phyloP scores from a whole-genome alignment of 2,113 vertebrate genomes.

The Channa argus region DNA sequence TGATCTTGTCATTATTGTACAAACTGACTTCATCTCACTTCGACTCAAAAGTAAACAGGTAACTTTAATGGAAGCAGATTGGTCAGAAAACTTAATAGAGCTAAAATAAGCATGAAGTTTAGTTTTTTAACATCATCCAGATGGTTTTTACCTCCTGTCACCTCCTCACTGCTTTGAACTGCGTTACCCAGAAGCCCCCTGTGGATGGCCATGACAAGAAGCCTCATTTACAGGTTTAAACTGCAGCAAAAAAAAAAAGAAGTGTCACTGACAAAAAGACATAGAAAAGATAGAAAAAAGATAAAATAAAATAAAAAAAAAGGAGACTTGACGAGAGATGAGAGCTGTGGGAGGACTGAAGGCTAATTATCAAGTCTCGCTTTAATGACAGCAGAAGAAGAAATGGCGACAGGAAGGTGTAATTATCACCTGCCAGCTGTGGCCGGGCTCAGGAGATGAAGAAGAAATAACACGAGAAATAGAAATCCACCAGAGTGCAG shows the following conservation, averaged over 20 bases:
- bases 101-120: no score
- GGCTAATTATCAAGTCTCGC: slow-evolving; percentile 27
- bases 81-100: no score
- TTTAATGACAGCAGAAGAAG: background rate
- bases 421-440: slow-evolving; percentile 42
- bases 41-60: no score
- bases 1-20: no score
- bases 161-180: background rate
- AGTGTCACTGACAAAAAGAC: background rate
- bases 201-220: slow-evolving; percentile 14
- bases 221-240: slow-evolving; percentile 32
- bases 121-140: no score
- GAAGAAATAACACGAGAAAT: background rate
- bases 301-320: background rate
- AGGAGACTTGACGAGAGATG: background rate
- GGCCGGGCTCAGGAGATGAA: background rate
- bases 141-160: background rate
- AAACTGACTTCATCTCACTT: no score
- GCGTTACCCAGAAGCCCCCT: slow-evolving; percentile 32
- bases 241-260: background rate
- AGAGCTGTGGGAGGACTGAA: slow-evolving; percentile 19
- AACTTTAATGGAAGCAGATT: no score
- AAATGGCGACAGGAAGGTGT: slow-evolving; percentile 14
- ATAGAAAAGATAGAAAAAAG: no score
- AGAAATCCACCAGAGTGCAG: background rate